Evolutionary conservation across 2,797 vertebrate genomes (phyloP), one percentile per base, ranked within the genome.

Genomic region (Ctenopoma multispine): DNA sequence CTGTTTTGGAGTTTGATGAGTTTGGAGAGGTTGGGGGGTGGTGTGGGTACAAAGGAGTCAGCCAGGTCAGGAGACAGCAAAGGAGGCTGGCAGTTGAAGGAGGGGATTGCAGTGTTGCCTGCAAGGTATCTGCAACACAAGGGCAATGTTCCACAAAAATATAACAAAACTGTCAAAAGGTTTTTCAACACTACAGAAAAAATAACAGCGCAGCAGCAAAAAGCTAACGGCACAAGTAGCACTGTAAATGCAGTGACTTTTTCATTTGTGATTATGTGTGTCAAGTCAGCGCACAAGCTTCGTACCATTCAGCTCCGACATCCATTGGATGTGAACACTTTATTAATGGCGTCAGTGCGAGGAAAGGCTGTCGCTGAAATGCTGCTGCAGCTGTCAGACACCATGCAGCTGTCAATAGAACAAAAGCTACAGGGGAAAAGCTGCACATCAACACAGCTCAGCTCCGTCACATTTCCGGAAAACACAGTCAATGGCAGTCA

Each of bases 71-170:
- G 71, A 21, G 59, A 65, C 27, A 91, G 59, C 38, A 86, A 67
- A 60, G 91, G 75, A 71, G 88, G 71, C 38, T 90, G 89, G 75
- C 89, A 29, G 7, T 69, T 59, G 68, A 94, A 94, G 65, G 93
- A 90, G 0, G 89, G 75, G 34, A 79, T 43, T 0, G 91, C 47
- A 0, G 94, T 72, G 69, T 95, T 94, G 76, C 94, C 95, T 0
- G 95, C 90, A 59, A 97, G 87, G 90, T 80, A 97, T 93, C 98
- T 99, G 95, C 29, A 93, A 94, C 88, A 87, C 86, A 95, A 83
- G 75, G 90, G 89, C 81, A 91, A 77, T 59, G 5, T 50, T 90
- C 88, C 71, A 84, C 78, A 62, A 74, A 70, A 69, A 40, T 0
- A 36, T 7, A 20, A 61, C 12, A 58, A 0, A 69, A 58, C n/a